Evolutionary conservation across 1,140 invertebrate species (phyloP).

Genomic region (Nasonia giraulti): DNA sequence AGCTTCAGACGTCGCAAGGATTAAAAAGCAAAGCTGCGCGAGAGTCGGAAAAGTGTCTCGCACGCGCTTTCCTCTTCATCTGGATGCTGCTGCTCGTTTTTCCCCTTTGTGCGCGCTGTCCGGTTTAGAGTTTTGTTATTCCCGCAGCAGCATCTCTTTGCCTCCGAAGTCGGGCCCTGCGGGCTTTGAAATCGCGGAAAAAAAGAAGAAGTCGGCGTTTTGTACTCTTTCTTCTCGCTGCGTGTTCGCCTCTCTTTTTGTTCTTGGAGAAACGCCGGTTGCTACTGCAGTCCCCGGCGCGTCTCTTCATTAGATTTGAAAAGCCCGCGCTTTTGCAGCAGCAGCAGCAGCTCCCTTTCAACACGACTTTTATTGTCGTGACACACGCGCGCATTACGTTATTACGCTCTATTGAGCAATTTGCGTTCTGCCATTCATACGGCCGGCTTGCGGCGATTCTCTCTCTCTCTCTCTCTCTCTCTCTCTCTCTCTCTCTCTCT

Average conservation of each 20-base stretch:
- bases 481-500: no score
- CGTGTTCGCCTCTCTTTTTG: neutral
- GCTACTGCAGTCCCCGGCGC: neutral
- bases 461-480: no score
- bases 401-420: constrained; percentile 18
- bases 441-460: neutral
- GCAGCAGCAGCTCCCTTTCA: neutral
- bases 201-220: neutral
- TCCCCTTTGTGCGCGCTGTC: neutral
- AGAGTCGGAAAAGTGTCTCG: neutral
- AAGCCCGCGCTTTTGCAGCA: constrained; percentile 10
- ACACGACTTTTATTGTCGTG: neutral
- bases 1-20: neutral
- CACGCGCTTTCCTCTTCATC: neutral
- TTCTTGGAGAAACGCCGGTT: neutral
- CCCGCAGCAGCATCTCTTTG: neutral
- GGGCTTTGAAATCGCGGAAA: constrained; percentile 4
- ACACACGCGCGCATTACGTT: neutral
- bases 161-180: neutral
- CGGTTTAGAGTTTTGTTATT: constrained; percentile 4
- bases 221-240: constrained; percentile 3
- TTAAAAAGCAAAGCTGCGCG: constrained; percentile 12
- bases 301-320: constrained; percentile 26
- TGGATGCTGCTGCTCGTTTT: neutral
- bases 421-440: neutral